phyloP scores from a whole-genome alignment of 2,113 vertebrate species.

The Rynchops niger region DNA sequence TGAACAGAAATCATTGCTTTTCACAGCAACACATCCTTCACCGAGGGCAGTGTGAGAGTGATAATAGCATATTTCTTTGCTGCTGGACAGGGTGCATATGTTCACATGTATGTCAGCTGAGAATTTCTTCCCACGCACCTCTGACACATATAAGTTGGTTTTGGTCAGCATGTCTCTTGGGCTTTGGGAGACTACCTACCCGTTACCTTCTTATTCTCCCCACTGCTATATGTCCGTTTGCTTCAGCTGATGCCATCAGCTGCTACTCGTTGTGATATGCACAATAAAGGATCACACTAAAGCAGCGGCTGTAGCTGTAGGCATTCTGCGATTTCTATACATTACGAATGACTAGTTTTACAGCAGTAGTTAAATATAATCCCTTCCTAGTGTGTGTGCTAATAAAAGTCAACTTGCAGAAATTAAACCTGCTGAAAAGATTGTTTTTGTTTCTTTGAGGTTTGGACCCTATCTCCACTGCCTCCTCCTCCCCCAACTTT shows the following conservation, averaged over 20 bases:
- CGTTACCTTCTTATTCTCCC: not conserved
- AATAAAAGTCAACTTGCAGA: not conserved
- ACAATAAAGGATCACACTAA: fast-evolving
- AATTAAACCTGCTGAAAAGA: not conserved
- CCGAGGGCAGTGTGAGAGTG: not conserved
- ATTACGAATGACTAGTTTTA: not conserved
- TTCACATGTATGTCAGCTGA: not conserved
- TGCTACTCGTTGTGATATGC: not conserved
- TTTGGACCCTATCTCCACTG: not conserved
- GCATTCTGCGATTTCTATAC: not conserved
- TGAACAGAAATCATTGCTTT: not conserved
- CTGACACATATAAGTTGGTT: not conserved
- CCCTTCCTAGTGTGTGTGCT: not conserved
- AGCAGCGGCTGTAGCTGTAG: not conserved
- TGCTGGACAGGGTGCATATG: not conserved
- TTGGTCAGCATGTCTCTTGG: not conserved
- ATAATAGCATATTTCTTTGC: fast-evolving
- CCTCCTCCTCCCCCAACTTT: not conserved
- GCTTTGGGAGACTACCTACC: not conserved
- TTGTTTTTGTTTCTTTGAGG: not conserved
- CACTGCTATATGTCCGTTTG: not conserved
- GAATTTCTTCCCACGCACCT: not conserved
- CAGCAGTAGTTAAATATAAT: not conserved
- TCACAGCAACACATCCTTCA: not conserved
- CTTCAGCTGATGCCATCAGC: not conserved